These are phyloP conservation scores for Laticauda laticaudata DNA, from an alignment of 2,113 vertebrate genomes.

Conservation along the genomic window DNA sequence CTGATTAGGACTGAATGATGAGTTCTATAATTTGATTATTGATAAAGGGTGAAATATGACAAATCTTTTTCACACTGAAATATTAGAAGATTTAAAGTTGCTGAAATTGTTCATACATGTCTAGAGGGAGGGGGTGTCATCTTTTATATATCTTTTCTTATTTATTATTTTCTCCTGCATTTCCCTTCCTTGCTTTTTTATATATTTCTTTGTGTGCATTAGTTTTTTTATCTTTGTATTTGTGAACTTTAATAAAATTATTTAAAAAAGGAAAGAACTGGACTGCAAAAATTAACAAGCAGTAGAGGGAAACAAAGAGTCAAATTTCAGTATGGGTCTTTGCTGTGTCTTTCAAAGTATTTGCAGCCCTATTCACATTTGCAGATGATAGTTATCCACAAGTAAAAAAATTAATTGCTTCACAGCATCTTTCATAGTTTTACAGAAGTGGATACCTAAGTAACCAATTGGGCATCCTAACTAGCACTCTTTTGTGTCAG, in stretches of 20 bases:
- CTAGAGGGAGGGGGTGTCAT: too few species aligned
- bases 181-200: neutral
- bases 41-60: too few species aligned
- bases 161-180: too few species aligned
- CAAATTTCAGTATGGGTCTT: neutral
- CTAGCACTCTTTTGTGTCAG: neutral
- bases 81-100: too few species aligned
- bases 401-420: neutral
- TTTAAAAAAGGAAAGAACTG: neutral
- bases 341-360: neutral
- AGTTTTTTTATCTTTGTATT: neutral
- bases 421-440: neutral
- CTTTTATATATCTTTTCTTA: too few species aligned
- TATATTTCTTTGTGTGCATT: neutral
- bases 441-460: neutral
- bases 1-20: too few species aligned
- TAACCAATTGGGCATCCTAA: neutral
- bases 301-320: neutral
- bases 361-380: neutral
- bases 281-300: neutral
- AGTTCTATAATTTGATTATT: too few species aligned
- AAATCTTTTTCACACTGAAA: too few species aligned
- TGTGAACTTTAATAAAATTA: neutral
- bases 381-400: neutral
- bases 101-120: too few species aligned